Percentiles rank a stretch among this genome's conserved stretches.
phyloP scores from a whole-genome alignment of 2,113 vertebrate species.

The Ailuropoda melanoleuca region DNA sequence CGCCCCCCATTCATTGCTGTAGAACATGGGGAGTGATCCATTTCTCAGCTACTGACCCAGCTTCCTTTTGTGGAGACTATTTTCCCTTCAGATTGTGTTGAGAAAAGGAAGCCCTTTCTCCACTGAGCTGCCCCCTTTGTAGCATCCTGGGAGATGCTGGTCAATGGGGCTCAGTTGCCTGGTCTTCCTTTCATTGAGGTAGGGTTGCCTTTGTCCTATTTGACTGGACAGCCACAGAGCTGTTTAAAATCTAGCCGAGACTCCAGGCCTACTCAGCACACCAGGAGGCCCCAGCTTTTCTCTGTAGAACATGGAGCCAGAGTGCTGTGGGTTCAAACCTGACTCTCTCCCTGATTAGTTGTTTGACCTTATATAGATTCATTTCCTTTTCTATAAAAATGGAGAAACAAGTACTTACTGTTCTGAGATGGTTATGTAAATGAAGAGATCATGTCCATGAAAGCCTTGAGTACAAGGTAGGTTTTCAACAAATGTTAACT shows the following conservation, averaged over 20 bases:
- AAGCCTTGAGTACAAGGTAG: rapidly evolving
- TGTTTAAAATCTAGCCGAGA: slow-evolving; percentile 69
- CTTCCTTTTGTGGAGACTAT: slow-evolving; percentile 52
- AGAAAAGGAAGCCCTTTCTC: slow-evolving; percentile 69
- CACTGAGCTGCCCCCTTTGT: slow-evolving; percentile 53
- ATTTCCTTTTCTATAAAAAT: neutral
- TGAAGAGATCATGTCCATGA: neutral
- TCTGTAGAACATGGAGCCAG: slow-evolving; percentile 9
- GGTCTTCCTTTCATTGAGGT: slow-evolving; percentile 53
- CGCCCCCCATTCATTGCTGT: slow-evolving; percentile 50
- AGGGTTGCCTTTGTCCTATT: slow-evolving; percentile 76
- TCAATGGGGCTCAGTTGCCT: slow-evolving; percentile 63
- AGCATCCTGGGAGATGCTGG: slow-evolving; percentile 74
- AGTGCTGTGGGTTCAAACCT: neutral
- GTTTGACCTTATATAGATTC: neutral
- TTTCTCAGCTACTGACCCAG: slow-evolving; percentile 36
- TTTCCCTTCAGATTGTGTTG: slow-evolving; percentile 40
- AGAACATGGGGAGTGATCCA: slow-evolving; percentile 38
- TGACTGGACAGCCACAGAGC: slow-evolving; percentile 71
- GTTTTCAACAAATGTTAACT: neutral
- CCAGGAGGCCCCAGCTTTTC: neutral
- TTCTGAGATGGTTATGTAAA: neutral
- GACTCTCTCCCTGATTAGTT: neutral
- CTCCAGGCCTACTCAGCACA: slow-evolving; percentile 54
- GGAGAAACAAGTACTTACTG: neutral